These are phyloP conservation scores for Neodon shergylaensis DNA, from an alignment of 2,113 vertebrate species.

Conservation along the genomic window DNA sequence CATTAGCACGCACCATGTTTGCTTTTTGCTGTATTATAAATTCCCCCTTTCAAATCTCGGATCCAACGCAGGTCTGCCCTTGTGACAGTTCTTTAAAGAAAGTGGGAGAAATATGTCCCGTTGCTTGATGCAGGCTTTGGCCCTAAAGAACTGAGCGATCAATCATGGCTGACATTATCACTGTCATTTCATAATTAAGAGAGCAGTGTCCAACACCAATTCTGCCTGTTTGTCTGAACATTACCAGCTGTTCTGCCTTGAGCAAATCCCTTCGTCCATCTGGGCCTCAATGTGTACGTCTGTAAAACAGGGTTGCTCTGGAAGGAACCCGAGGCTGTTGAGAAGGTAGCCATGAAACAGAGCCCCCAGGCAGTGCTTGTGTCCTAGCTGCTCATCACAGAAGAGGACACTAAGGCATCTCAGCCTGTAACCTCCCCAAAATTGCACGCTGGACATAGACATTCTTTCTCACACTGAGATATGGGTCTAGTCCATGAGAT, in stretches of 20 bases:
- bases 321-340: not conserved
- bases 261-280: not conserved
- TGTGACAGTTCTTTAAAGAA: not conserved
- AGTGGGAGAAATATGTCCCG: not conserved
- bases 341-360: not conserved
- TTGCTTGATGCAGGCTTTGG: not conserved
- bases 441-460: accelerated
- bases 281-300: not conserved
- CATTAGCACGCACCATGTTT: too few species aligned
- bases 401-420: not conserved
- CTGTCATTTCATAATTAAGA: not conserved
- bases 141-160: not conserved
- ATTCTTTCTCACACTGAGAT: not conserved
- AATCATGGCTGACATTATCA: not conserved
- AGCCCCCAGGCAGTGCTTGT: not conserved
- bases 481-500: not conserved
- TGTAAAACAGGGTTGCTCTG: not conserved
- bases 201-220: not conserved
- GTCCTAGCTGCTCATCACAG: not conserved
- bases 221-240: not conserved
- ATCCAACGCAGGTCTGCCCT: accelerated
- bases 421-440: accelerated
- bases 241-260: not conserved
- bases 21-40: not conserved
- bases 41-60: not conserved